Base-by-base conservation (phyloP, 2,797 vertebrate species). In the Microhierax caerulescens region DNA sequence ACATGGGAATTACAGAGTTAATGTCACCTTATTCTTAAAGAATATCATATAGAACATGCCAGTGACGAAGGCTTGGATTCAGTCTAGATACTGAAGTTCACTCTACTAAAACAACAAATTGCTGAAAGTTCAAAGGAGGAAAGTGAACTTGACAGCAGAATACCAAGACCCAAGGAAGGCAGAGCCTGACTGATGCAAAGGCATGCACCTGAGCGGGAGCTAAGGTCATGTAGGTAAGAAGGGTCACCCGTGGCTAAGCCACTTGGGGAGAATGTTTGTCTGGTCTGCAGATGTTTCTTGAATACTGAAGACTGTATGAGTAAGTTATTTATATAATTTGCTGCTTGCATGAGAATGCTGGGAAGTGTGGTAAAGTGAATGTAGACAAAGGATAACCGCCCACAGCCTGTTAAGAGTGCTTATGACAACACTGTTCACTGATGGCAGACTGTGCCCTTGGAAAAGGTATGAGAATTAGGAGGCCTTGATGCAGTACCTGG, bases 1-100 rank as follows among this genome's bases (percentile, higher is more conserved):
- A 0, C 65, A 93, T 51, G 41, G 54, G 36, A 95, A 91, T 74
- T 74, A 51, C 81, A 94, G 63, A 91, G 32, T 56, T 91, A 84
- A 83, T 57, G 87, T 75, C 94, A 94, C 78, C 75, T 94, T 45
- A 65, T 95, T 91, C 68, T 93, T 93, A 83, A 90, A 67, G 72
- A 83, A 75, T 56, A 94, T n/a, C 45, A 43, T 21, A 70, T 5
- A 77, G 78, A 88, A 78, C 30, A 48, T 56, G 64, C 45, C 60
- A 87, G 91, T 1, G 13, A 91, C 34, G 88, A 77, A 85, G 37
- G 21, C 53, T 85, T 90, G 89, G 37, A 85, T 88, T 93, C 65
- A 51, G 53, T 57, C 45, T 85, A 57, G 68, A 51, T 78, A 51
- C 1, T 75, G 78, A 85, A 54, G 56, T 72, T 90, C 1, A 3